phyloP scores from a whole-genome alignment of 2,113 vertebrate genomes.

The Ia io region DNA sequence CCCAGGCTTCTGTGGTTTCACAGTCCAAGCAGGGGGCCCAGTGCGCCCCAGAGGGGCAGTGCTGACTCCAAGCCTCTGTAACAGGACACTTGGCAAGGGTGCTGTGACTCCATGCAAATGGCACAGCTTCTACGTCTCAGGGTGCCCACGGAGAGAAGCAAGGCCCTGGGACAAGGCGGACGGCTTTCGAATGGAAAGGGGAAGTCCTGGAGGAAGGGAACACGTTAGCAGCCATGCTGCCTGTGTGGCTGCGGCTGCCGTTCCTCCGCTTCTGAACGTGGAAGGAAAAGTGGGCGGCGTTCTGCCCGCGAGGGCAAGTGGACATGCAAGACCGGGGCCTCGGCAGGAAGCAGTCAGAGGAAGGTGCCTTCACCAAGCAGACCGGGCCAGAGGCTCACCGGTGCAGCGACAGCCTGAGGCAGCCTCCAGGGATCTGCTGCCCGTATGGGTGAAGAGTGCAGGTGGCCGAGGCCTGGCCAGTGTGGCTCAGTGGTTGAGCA shows the following conservation, averaged over 20 bases:
- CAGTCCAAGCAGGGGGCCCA: neutral
- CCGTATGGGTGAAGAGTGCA: too few relatives aligned
- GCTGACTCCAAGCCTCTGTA: neutral
- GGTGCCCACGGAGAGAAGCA: neutral
- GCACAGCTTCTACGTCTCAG: neutral
- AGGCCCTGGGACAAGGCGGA: neutral
- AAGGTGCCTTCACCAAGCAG: neutral
- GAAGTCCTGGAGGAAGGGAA: neutral
- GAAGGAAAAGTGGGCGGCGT: neutral
- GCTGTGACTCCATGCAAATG: neutral
- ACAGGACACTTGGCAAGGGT: neutral
- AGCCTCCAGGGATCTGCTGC: neutral
- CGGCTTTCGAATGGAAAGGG: neutral
- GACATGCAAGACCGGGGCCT: neutral
- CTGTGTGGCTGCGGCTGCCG: fast-evolving
- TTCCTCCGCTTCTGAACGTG: neutral
- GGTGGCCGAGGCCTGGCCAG: too few relatives aligned
- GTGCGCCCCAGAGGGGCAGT: neutral
- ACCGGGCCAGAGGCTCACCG: neutral
- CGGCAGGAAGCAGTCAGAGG: neutral
- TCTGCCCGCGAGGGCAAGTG: neutral
- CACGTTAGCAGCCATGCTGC: fast-evolving
- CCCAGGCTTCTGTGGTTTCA: neutral
- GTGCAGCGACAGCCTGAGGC: neutral
- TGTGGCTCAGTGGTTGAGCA: too few relatives aligned